Conservation (phyloP, 2,113 vertebrate genomes). For the Stegastes partitus region DNA sequence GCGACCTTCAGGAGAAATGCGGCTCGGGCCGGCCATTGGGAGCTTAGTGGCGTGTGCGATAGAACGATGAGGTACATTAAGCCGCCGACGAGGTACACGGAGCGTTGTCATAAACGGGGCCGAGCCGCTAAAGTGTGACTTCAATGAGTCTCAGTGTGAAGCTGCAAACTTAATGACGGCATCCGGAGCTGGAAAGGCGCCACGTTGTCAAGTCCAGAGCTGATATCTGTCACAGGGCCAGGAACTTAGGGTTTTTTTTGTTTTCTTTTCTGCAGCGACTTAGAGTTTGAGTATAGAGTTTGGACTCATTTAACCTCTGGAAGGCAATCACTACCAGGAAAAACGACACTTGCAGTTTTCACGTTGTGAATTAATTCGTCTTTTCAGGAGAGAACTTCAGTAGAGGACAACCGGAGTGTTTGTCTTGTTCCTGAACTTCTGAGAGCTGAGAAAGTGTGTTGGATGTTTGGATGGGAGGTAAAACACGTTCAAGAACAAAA, state of each 20-base stretch:
- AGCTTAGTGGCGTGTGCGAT: constrained; percentile 65
- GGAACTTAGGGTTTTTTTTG: neutral
- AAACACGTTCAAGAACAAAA: too few relatives aligned
- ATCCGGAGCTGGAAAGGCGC: constrained; percentile 21
- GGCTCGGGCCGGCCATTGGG: constrained; percentile 52
- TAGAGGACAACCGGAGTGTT: too few relatives aligned
- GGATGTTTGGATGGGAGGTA: too few relatives aligned
- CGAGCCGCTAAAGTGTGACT: constrained; percentile 51
- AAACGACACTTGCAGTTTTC: neutral
- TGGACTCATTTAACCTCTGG: neutral
- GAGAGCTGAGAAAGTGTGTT: too few relatives aligned
- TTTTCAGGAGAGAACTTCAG: too few relatives aligned
- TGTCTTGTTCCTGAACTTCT: too few relatives aligned
- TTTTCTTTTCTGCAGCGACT: neutral
- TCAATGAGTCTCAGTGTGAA: constrained; percentile 18
- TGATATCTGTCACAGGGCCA: constrained; percentile 23
- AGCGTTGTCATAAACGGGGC: constrained; percentile 59
- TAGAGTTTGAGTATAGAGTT: neutral
- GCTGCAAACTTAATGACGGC: constrained; percentile 27
- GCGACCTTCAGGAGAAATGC: constrained; percentile 64
- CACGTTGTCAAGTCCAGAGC: constrained; percentile 24
- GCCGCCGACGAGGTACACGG: constrained; percentile 60
- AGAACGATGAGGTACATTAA: constrained; percentile 69
- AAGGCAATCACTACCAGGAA: neutral
- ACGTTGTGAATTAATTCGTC: too few relatives aligned